Conservation (phyloP, 2,888 invertebrate genomes). For the Epirrhoe alternata region DNA sequence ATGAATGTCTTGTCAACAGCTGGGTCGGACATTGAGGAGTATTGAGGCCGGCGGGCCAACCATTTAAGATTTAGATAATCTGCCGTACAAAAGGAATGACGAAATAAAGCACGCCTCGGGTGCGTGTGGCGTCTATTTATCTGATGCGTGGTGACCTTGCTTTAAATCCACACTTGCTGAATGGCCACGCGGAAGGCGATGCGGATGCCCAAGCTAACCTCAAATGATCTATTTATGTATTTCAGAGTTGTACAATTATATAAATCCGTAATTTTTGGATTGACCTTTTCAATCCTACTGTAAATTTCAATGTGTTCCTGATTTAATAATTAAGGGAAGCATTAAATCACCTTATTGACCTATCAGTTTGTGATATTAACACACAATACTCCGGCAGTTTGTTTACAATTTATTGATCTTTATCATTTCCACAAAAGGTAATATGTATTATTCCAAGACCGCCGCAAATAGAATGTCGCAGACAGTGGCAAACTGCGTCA, state of each 20-base stretch:
- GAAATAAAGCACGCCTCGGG: conserved; percentile 51
- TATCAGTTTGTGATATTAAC: conserved; percentile 39
- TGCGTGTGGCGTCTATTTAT: conserved; percentile 58
- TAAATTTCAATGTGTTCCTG: conserved; percentile 2
- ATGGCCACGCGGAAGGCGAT: conserved; percentile 62
- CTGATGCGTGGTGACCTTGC: conserved; percentile 64
- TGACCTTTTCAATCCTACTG: neutral
- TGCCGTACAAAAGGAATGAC: conserved; percentile 38
- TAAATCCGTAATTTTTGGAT: neutral
- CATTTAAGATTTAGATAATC: conserved; percentile 48
- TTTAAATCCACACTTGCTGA: conserved; percentile 57
- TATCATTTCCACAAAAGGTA: conserved; percentile 18
- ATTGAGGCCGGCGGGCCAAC: conserved; percentile 44
- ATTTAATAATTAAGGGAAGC: conserved; percentile 19
- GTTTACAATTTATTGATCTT: conserved; percentile 36
- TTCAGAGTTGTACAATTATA: neutral
- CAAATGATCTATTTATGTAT: conserved; percentile 28
- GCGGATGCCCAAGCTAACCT: conserved; percentile 45
- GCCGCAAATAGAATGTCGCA: conserved; percentile 9
- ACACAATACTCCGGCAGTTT: conserved; percentile 47
- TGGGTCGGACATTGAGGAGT: conserved; percentile 42
- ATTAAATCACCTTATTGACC: conserved; percentile 22
- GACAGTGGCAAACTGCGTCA: conserved; percentile 17
- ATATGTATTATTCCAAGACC: conserved; percentile 1
- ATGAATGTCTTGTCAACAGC: conserved; percentile 30